Base-by-base conservation (phyloP, 23 tunicate species). In the Trididemnum nubilum region DNA sequence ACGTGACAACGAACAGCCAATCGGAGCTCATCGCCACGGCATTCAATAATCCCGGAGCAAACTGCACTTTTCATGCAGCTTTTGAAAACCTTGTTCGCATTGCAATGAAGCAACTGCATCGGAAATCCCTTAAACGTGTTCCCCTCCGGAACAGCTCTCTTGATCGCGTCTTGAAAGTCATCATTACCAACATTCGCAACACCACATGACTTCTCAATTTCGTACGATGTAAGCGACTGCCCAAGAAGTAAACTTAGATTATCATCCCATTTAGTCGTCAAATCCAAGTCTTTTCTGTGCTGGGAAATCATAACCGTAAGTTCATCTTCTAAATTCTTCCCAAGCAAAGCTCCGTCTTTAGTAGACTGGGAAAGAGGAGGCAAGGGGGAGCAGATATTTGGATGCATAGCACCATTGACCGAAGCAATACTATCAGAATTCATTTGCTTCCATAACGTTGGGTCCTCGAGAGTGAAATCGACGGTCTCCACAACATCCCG, bases 121-220 rank as follows among this genome's bases (percentile, higher is more conserved):
- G 98, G 98, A 77, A 93, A 93, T 0, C 98, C 98, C 75, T 93
- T 93, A 39, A 93, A 93, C 0, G 98, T 93, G 77, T 84, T 74
- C 12, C 98, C 98, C 23, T 93, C 92, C 0, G 92, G 93, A 21
- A 93, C 98, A 36, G 84, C 83, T 38, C 98, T 39, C 4, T 88
- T 63, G 4, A 89, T 81, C 23, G 92, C 92, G 33, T 93, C 98
- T 69, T 93, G 98, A 57, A 93, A 93, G 39, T 93, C 98, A 35
- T 82, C 81, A 57, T 93, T 93, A 19, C 93, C 93, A 32, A 85
- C 34, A 24, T 91, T 90, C 2, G 92, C 71, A 28, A 82, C 51
- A 9, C 90, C 90, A 38, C 81, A 72, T 0, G 71, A 71, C 64
- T 87, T 80, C 31, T 93, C 98, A 65, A 73, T 58, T 50, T 93